Conservation (phyloP, 2,113 vertebrate species). For the Rhynchopsitta pachyrhyncha region DNA sequence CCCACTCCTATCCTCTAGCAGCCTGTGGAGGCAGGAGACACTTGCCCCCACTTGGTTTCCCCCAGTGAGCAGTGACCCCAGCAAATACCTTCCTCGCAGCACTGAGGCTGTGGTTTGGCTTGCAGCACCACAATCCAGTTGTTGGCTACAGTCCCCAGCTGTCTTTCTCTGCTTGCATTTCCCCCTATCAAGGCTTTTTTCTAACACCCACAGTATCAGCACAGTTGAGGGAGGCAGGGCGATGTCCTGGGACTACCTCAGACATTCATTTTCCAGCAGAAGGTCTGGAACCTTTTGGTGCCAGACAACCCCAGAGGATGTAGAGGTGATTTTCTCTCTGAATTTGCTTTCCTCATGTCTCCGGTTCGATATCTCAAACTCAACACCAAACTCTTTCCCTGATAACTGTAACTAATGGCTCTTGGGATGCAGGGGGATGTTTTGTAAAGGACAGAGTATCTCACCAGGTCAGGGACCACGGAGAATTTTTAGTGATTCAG, state of each 20-base stretch:
- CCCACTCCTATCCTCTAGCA: neutral
- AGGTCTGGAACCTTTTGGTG: neutral
- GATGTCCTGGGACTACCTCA: neutral
- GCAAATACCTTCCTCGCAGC: neutral
- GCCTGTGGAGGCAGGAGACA: neutral
- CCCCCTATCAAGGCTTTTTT: slow-evolving; percentile 26
- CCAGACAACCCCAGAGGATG: neutral
- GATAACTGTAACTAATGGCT: slow-evolving; percentile 29
- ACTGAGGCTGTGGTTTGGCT: neutral
- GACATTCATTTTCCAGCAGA: slow-evolving; percentile 13
- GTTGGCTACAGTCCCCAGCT: slow-evolving; percentile 28
- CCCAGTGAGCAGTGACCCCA: neutral
- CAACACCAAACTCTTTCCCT: slow-evolving; percentile 2
- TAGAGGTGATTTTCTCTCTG: neutral
- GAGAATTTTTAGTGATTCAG: neutral
- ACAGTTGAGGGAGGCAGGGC: neutral
- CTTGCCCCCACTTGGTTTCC: neutral
- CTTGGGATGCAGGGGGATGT: neutral
- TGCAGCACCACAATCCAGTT: neutral
- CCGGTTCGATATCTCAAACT: neutral
- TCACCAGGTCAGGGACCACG: neutral
- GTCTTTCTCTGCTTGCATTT: slow-evolving; percentile 42
- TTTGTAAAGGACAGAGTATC: neutral
- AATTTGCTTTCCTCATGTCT: neutral
- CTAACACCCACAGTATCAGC: neutral